These are phyloP conservation scores for Enhydra lutris DNA, from an alignment of 2,113 vertebrate species.

Conservation along the genomic window DNA sequence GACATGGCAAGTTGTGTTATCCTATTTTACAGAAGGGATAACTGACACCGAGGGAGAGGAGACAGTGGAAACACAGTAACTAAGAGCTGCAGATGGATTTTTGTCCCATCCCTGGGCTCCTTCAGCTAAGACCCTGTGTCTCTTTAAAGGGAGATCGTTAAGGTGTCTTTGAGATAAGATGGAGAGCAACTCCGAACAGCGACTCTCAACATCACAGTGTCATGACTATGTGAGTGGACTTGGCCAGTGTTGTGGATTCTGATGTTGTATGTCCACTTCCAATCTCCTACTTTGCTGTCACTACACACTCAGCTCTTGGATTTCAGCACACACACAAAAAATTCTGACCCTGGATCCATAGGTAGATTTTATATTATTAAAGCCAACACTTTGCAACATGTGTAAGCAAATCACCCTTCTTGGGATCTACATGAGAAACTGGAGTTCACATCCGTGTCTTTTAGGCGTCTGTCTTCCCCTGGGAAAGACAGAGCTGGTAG, in stretches of 20 bases:
- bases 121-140: background rate
- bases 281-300: background rate
- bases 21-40: background rate
- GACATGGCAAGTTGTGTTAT: background rate
- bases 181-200: accelerated
- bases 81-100: background rate
- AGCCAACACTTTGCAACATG: background rate
- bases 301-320: background rate
- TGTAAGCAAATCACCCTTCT: background rate
- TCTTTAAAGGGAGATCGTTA: background rate
- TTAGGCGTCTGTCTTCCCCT: background rate
- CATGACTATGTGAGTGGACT: accelerated
- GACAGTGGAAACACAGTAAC: background rate
- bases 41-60: background rate
- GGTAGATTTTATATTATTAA: background rate
- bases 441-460: background rate
- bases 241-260: background rate
- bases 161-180: background rate
- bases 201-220: background rate
- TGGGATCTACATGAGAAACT: background rate
- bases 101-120: background rate
- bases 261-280: background rate
- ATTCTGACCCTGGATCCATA: background rate
- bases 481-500: background rate
- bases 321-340: background rate